These are phyloP conservation scores for Mugil cephalus DNA, from an alignment of 2,113 vertebrate species.

Conservation along the genomic window DNA sequence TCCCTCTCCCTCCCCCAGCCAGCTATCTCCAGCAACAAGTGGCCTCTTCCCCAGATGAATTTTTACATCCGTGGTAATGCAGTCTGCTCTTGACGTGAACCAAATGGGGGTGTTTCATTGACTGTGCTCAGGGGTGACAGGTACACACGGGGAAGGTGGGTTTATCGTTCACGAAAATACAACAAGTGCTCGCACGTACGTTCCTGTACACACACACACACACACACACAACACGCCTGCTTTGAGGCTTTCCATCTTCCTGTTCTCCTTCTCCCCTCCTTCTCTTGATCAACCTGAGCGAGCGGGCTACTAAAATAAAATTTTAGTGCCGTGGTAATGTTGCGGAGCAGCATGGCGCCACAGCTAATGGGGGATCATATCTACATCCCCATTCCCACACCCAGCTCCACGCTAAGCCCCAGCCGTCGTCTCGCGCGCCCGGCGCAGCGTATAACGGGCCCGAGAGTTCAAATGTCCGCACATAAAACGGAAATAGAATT, in stretches of 20 bases:
- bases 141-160: slow-evolving; percentile 63
- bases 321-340: slow-evolving; percentile 83
- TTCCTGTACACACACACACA: slow-evolving; percentile 1
- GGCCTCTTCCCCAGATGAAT: slow-evolving; percentile 79
- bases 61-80: slow-evolving; percentile 71
- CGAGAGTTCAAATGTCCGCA: slow-evolving; percentile 68
- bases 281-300: slow-evolving; percentile 75
- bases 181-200: slow-evolving; percentile 30
- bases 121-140: slow-evolving; percentile 67
- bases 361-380: slow-evolving; percentile 75
- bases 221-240: slow-evolving; percentile 37
- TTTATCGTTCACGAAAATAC: slow-evolving; percentile 63
- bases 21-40: slow-evolving; percentile 79
- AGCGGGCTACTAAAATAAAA: slow-evolving; percentile 81
- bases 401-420: slow-evolving; percentile 50
- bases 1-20: slow-evolving; percentile 10
- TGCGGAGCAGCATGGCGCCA: slow-evolving; percentile 74
- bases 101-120: slow-evolving; percentile 70
- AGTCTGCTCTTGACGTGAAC: slow-evolving; percentile 70
- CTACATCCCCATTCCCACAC: slow-evolving; percentile 57
- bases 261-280: not conserved
- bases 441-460: slow-evolving; percentile 39
- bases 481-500: slow-evolving; percentile 68
- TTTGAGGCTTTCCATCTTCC: slow-evolving; percentile 15
- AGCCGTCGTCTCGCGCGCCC: slow-evolving; percentile 49